Base-by-base conservation (phyloP, 2,797 vertebrate species). In the Microchirus variegatus region DNA sequence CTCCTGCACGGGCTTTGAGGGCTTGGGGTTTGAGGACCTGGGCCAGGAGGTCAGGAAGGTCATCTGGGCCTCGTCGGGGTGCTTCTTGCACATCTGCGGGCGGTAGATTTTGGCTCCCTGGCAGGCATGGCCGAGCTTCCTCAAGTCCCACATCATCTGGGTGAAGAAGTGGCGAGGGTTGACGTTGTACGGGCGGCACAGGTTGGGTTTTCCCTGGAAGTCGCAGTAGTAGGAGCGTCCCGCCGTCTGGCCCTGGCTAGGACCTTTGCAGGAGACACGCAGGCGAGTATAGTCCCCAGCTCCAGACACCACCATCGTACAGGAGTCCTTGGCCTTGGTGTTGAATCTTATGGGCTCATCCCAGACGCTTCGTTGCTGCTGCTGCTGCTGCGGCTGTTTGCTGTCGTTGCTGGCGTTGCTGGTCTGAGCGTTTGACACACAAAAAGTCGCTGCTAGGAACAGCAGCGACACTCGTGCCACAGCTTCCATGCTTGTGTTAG, bases 141-240 rank as follows among this genome's bases (percentile, higher is more conserved):
- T 90, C 73, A 95, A 73, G 44, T 94, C 93, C 61, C 83, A 85
- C 6, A 93, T 94, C 0, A 95, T 89, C 86, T 95, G 95, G 55
- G 87, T 93, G 90, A 96, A 96, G 82, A 91, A 96, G 71, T 93
- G 90, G 35, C 88, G 93, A n/a, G 93, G 92, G 57, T 95, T 95
- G 53, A 76, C 86, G 82, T 85, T 92, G 86, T 95, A 96, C 52
- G 93, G 76, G 1, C 86, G 93, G 71, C 95, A 96, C 51, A 84
- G 62, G 76, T 83, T 88, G 55, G 93, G 91, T 72, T 91, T 92
- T 13, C 93, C 93, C 78, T 91, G 86, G 82, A 89, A 94, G 69
- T 92, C 90, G 1, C 93, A 94, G 81, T 92, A 73, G 18, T 94
- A 92, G 0, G 94, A 94, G 53, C 92, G 93, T 31, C 90, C 93